Evolutionary conservation across 2,797 vertebrate species (phyloP), one percentile per base, ranked within the genome.

Genomic region (Rhynchonycteris naso): DNA sequence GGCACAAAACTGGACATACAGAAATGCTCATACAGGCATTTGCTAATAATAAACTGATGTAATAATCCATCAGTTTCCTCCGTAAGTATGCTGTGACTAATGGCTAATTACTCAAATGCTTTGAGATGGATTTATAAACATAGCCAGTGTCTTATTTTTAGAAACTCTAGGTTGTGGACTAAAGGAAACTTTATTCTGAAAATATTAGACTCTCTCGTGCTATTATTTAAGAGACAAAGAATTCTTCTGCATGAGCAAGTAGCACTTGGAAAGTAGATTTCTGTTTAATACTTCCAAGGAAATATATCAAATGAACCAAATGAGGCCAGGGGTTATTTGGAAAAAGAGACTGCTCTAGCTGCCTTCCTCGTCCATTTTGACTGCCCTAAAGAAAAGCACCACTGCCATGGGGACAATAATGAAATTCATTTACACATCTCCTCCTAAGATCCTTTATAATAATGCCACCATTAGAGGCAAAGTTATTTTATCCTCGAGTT

Each of bases 61-160:
- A 59, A 90, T 81, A 78, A 91, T 91, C 83, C 87, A 65, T 93
- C 0, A 2, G 85, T 83, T 95, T 94, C 79, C 52, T 95, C 72
- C 30, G 22, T 82, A 89, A 89, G 54, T 56, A 9, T 68, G 47
- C 71, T 84, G 83, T 95, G 93, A 94, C 94, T 96, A 95, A 96
- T 87, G 30, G 68, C 87, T 91, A 95, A 91, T 91, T 96, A 90
- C 81, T 61, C 68, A 74, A 26, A 82, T 96, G 47, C 72, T 97
- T 80, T 91, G 83, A 95, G 95, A 82, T 56, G 56, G 88, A 91
- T 95, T 95, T 95, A 91, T 96, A 94, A 96, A 81, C 88, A 92
- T 47, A 79, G 68, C 61, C 54, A 43, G n/a, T 90, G 74, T 93
- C 93, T 94, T 93, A 93, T 95, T 97, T 97, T 95, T 90, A 78